phyloP scores from a whole-genome alignment of 2,113 vertebrate genomes.

The Aplodontia rufa region DNA sequence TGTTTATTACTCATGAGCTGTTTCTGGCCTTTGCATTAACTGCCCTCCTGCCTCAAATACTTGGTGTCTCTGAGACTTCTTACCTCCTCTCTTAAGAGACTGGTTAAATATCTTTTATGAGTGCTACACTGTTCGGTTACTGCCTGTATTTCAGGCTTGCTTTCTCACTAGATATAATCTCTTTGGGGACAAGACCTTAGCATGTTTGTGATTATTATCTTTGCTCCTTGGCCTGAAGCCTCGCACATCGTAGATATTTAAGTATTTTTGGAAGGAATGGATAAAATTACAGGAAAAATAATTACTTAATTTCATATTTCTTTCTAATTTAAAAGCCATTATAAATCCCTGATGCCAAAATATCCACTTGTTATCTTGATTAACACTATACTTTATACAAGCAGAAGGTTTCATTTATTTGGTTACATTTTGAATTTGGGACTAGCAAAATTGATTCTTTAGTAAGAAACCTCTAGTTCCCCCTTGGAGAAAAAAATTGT shows the following conservation, averaged over 20 bases:
- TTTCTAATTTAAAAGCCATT: slow-evolving; percentile 43
- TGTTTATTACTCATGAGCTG: background rate
- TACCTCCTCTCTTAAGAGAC: background rate
- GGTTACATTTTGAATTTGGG: slow-evolving; percentile 10
- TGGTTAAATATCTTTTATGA: background rate
- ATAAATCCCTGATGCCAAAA: slow-evolving; percentile 3
- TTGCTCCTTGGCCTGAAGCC: slow-evolving; percentile 2
- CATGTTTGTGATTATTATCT: background rate
- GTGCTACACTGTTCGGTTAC: background rate
- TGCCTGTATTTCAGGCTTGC: background rate
- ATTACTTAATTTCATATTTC: slow-evolving; percentile 37
- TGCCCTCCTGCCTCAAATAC: background rate
- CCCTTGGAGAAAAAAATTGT: background rate
- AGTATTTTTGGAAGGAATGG: slow-evolving; percentile 17
- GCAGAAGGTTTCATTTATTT: background rate
- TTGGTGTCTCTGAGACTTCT: background rate
- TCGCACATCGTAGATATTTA: slow-evolving; percentile 23
- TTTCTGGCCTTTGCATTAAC: background rate
- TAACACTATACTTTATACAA: slow-evolving; percentile 18
- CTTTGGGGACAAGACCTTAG: slow-evolving; percentile 8
- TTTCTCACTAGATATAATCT: slow-evolving; percentile 20
- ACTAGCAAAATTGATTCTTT: slow-evolving; percentile 30
- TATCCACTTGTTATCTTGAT: background rate
- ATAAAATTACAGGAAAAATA: background rate
- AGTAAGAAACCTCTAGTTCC: background rate